A percentile compares a stretch with the other conserved stretches of the same genome.
Conservation (phyloP, 2,113 vertebrate genomes). For the Piprites chloris region DNA sequence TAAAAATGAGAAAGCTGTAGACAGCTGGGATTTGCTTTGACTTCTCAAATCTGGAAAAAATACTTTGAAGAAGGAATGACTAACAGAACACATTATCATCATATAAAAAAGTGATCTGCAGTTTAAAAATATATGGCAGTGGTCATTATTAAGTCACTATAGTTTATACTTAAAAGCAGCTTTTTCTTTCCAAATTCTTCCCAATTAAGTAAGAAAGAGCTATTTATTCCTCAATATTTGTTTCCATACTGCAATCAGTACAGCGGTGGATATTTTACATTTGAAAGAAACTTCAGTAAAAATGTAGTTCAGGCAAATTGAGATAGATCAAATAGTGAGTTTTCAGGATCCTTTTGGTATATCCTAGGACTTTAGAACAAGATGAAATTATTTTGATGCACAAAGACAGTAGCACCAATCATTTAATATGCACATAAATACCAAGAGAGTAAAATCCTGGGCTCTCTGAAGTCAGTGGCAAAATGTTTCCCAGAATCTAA, state of each 20-base stretch:
- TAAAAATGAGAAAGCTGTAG: background rate
- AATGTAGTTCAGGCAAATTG: background rate
- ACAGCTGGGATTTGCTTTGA: background rate
- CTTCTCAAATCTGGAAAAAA: background rate
- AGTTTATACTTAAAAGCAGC: background rate
- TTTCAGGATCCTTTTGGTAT: background rate
- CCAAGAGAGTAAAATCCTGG: background rate
- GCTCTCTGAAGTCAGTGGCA: background rate
- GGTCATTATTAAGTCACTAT: background rate
- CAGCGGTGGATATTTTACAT: background rate
- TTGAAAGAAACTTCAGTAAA: constrained; percentile 1
- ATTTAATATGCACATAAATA: background rate
- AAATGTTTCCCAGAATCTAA: background rate
- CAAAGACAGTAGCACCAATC: background rate
- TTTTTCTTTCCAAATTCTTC: background rate
- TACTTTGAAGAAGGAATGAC: background rate
- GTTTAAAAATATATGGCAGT: background rate
- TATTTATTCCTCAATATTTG: background rate
- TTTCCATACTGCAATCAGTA: background rate
- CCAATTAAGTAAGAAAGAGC: background rate
- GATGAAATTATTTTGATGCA: background rate
- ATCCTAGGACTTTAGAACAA: background rate
- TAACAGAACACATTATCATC: background rate
- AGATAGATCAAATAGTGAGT: background rate
- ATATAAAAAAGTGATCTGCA: background rate